A percentile compares a stretch with the other conserved stretches of the same genome.
Conservation (phyloP, 2,113 vertebrate genomes). For the Podiceps cristatus region DNA sequence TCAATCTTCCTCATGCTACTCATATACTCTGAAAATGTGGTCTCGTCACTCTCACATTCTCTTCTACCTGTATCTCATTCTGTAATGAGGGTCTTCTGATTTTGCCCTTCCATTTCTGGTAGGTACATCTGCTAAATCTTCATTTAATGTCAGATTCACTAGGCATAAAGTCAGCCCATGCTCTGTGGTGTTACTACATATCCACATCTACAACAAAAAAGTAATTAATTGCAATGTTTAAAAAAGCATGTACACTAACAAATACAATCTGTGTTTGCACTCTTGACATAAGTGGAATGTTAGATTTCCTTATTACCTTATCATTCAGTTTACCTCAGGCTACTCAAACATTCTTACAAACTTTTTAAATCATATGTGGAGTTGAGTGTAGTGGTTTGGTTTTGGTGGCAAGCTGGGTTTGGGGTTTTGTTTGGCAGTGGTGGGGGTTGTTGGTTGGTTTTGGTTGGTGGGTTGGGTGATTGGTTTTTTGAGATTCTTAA, state of each 20-base stretch:
- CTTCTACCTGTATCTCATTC: neutral
- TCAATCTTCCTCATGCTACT: neutral
- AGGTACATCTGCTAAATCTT: neutral
- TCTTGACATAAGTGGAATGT: neutral
- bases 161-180: neutral
- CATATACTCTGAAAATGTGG: neutral
- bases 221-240: neutral
- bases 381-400: rapidly evolving
- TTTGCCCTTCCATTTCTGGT: neutral
- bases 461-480: too few relatives aligned
- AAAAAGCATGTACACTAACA: neutral
- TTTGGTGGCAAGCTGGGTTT: neutral
- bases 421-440: neutral
- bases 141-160: neutral
- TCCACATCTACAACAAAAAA: neutral
- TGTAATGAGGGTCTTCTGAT: neutral
- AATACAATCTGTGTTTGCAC: neutral
- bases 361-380: neutral
- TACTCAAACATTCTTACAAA: neutral
- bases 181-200: neutral
- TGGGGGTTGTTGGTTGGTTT: neutral
- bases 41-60: neutral
- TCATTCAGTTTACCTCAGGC: neutral
- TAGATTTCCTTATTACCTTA: neutral
- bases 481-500: neutral